Percentiles rank a stretch among this genome's conserved stretches.
phyloP scores from a whole-genome alignment of 1,140 invertebrate species.

The Aphaenogaster rudis region DNA sequence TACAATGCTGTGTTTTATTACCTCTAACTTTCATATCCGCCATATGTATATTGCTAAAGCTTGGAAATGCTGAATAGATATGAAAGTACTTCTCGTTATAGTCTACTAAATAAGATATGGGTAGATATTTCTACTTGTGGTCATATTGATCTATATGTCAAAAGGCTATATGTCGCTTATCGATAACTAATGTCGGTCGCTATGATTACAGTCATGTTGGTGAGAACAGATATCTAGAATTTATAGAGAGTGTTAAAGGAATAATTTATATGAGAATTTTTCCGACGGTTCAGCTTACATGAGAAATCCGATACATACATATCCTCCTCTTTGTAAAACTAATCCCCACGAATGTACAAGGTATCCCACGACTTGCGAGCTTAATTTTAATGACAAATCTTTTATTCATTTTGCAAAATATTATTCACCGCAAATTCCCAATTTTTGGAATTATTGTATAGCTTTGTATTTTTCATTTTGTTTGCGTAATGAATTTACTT shows the following conservation, averaged over 20 bases:
- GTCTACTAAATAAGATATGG: not conserved
- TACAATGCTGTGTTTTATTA: not conserved
- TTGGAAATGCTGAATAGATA: not conserved
- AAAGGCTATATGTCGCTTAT: slow-evolving; percentile 10
- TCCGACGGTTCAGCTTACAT: slow-evolving; percentile 5
- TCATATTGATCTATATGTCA: not conserved
- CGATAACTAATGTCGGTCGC: slow-evolving; percentile 25
- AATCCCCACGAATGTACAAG: not conserved
- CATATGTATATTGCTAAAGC: not conserved
- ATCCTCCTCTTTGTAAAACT: not conserved
- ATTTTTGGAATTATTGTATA: not conserved
- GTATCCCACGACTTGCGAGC: not conserved
- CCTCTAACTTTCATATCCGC: not conserved
- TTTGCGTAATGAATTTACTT: not conserved
- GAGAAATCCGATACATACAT: slow-evolving; percentile 26
- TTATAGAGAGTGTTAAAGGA: not conserved
- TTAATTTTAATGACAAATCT: slow-evolving; percentile 2
- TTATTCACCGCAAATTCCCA: not conserved
- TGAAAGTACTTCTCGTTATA: not conserved
- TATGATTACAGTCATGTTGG: slow-evolving; percentile 24
- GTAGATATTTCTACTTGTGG: not conserved
- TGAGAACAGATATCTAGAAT: slow-evolving; percentile 21
- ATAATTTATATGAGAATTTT: slow-evolving; percentile 46
- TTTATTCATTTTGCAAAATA: not conserved
- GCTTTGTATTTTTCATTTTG: not conserved